A percentile compares a stretch with the other conserved stretches of the same genome.
phyloP scores from a whole-genome alignment of 2,888 invertebrate species.

The Orchestes rusci region DNA sequence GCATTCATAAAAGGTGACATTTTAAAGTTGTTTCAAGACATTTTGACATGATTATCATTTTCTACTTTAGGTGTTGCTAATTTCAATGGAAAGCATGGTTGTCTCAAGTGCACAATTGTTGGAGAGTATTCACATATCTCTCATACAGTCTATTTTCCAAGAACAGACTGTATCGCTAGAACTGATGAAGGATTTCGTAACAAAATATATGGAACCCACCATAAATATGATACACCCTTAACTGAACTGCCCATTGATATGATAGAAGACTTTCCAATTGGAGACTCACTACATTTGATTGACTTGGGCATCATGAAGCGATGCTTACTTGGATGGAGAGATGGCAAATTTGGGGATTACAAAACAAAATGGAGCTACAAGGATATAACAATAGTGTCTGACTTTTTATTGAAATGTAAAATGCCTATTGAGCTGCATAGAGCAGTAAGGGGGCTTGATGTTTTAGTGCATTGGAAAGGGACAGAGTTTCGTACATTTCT shows the following conservation, averaged over 20 bases:
- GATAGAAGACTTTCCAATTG: slow-evolving; percentile 20
- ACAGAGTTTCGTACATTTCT: slow-evolving; percentile 18
- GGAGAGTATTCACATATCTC: no score
- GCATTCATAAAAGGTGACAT: slow-evolving; percentile 26
- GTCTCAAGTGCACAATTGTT: no score
- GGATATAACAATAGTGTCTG: slow-evolving; percentile 14
- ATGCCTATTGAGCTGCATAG: slow-evolving; percentile 26
- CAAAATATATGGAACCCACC: slow-evolving; percentile 16
- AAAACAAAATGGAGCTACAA: no score
- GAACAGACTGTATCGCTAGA: slow-evolving; percentile 9
- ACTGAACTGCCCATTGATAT: slow-evolving; percentile 15
- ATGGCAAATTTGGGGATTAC: no score
- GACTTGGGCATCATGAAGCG: slow-evolving; percentile 19
- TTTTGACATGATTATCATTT: no score
- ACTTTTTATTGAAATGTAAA: slow-evolving; percentile 18
- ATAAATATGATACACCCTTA: slow-evolving; percentile 19
- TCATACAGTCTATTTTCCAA: no score
- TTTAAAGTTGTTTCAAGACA: no score
- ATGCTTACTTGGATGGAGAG: slow-evolving; percentile 17
- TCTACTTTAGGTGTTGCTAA: slow-evolving; percentile 20
- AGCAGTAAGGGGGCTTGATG: slow-evolving; percentile 18
- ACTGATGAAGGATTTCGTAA: slow-evolving; percentile 19
- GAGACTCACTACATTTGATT: slow-evolving; percentile 17
- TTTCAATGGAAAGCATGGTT: slow-evolving; percentile 26
- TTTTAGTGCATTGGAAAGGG: slow-evolving; percentile 22